Evolutionary conservation across 2,888 invertebrate genomes (phyloP).

Genomic region (Nipponacmea schrenckii): DNA sequence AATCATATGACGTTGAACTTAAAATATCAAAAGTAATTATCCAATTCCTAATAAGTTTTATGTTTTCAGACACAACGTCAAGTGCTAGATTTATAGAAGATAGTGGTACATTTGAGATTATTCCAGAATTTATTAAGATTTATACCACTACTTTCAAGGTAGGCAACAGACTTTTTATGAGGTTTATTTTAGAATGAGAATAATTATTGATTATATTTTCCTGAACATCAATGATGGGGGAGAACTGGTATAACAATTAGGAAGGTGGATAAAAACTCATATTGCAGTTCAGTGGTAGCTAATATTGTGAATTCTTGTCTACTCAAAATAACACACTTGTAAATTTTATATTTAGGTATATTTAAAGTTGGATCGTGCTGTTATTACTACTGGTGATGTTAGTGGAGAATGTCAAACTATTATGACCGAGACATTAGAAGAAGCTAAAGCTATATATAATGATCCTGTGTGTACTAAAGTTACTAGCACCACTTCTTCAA

Average conservation of each 20-base stretch:
- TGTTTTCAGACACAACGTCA: not conserved
- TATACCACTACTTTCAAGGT: slow-evolving; percentile 2
- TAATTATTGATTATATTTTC: no score
- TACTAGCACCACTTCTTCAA: slow-evolving; percentile 18
- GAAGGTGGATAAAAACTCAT: no score
- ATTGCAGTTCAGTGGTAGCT: no score
- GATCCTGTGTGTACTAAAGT: slow-evolving; percentile 18
- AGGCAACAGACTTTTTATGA: not conserved
- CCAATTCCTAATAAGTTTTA: no score
- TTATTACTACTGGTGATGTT: slow-evolving; percentile 10
- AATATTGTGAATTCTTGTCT: no score
- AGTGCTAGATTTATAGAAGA: slow-evolving; percentile 11
- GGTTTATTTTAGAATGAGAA: no score
- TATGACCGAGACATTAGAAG: slow-evolving; percentile 19
- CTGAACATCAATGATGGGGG: no score
- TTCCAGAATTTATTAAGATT: slow-evolving; percentile 12
- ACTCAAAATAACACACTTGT: not conserved
- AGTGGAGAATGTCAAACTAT: slow-evolving; percentile 25
- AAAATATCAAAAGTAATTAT: no score
- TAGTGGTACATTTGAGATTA: slow-evolving; percentile 13
- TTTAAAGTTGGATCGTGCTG: slow-evolving; percentile 22
- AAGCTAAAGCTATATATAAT: slow-evolving; percentile 16
- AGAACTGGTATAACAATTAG: no score
- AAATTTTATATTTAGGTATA: slow-evolving; percentile 9
- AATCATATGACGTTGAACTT: no score